Conservation (phyloP, 2,888 invertebrate species). For the Hypomecis atomaria region DNA sequence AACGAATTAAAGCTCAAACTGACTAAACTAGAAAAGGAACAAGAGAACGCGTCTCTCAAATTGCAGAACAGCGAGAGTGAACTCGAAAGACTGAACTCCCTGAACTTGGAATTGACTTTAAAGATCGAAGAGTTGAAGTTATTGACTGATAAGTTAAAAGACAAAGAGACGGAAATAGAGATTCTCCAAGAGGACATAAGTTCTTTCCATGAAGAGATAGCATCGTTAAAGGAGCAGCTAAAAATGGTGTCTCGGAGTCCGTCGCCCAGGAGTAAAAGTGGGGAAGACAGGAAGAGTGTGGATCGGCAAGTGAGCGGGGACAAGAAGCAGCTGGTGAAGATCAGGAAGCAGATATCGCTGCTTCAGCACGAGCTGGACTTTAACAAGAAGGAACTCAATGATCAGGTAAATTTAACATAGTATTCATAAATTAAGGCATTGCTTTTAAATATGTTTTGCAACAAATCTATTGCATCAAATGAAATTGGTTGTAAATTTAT, state of each 20-base stretch:
- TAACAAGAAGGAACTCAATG: slow-evolving; percentile 78
- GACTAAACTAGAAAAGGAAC: slow-evolving; percentile 75
- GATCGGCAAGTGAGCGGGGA: slow-evolving; percentile 82
- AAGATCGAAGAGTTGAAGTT: slow-evolving; percentile 75
- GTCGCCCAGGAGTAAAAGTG: slow-evolving; percentile 84
- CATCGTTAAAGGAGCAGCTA: slow-evolving; percentile 73
- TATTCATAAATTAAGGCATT: too few species aligned
- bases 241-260: slow-evolving; percentile 81
- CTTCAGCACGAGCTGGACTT: slow-evolving; percentile 78
- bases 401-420: too few species aligned
- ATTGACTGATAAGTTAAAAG: slow-evolving; percentile 74
- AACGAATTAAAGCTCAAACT: slow-evolving; percentile 72
- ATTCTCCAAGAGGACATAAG: slow-evolving; percentile 80
- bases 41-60: slow-evolving; percentile 73
- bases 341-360: slow-evolving; percentile 71
- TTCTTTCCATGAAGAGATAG: slow-evolving; percentile 80
- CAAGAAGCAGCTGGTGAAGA: slow-evolving; percentile 84
- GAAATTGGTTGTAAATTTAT: too few species aligned
- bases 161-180: slow-evolving; percentile 83
- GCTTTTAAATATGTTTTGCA: too few species aligned
- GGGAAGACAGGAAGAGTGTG: slow-evolving; percentile 79
- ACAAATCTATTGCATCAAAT: too few species aligned
- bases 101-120: slow-evolving; percentile 69
- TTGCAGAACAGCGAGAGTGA: slow-evolving; percentile 73
- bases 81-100: slow-evolving; percentile 65